Conservation (phyloP, 2,797 vertebrate species). For the Thaleichthys pacificus region DNA sequence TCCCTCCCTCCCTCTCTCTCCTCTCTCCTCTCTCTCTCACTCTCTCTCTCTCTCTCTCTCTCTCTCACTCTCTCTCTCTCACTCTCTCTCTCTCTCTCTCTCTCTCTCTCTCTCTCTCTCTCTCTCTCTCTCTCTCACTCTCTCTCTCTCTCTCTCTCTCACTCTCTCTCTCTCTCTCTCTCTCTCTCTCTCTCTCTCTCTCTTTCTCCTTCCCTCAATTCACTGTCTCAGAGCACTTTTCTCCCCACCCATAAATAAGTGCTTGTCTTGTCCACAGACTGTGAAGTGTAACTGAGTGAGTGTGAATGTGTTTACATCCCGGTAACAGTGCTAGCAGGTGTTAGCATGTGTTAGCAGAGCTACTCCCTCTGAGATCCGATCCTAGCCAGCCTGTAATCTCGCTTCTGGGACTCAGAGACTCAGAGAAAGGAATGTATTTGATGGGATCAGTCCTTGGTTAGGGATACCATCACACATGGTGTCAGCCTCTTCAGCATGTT, state of each 20-base stretch:
- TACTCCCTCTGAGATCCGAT: slow-evolving; percentile 49
- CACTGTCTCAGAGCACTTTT: not conserved
- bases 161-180: not conserved
- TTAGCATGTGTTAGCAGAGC: slow-evolving; percentile 31
- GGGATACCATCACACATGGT: not conserved
- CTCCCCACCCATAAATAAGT: slow-evolving; percentile 6
- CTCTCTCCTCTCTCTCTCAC: no score
- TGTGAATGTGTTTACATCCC: slow-evolving; percentile 63
- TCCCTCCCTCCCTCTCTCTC: no score
- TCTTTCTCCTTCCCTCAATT: slow-evolving; percentile 12
- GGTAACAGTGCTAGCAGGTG: slow-evolving; percentile 16
- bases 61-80: not conserved
- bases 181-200: not conserved
- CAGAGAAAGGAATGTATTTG: slow-evolving; percentile 28
- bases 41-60: no score
- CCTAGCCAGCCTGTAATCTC: slow-evolving; percentile 58
- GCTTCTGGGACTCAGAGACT: slow-evolving; percentile 28
- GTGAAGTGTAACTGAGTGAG: slow-evolving; percentile 59
- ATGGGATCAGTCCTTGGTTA: slow-evolving; percentile 25
- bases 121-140: no score
- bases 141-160: no score
- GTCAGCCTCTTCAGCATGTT: not conserved
- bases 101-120: no score
- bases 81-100: no score
- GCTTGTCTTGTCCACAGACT: slow-evolving; percentile 36